Evolutionary conservation across 2,113 vertebrate species (phyloP).

Genomic region (Bufo bufo): DNA sequence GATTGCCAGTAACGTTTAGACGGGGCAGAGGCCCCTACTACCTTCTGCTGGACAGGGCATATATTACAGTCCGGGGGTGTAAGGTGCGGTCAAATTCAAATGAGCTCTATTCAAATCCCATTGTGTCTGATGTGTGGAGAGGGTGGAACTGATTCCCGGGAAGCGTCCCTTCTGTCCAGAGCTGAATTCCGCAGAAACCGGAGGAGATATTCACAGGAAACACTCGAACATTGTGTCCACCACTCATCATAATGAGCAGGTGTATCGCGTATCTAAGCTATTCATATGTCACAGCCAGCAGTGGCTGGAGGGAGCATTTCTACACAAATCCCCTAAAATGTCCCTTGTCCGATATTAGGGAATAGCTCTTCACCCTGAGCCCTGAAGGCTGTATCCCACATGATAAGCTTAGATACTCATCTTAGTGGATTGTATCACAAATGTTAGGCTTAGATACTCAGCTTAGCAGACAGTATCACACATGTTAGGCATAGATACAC

Average conservation of each 20-base stretch:
- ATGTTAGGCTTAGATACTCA: not conserved
- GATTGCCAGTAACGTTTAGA: too few relatives aligned
- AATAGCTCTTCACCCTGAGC: too few relatives aligned
- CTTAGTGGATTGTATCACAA: too few relatives aligned
- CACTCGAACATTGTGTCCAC: too few relatives aligned
- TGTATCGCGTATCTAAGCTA: not conserved
- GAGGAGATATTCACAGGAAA: too few relatives aligned
- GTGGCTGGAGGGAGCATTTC: too few relatives aligned
- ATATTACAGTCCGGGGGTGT: not conserved
- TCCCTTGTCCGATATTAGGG: too few relatives aligned
- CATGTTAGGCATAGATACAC: not conserved
- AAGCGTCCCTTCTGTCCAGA: not conserved
- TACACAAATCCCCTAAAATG: too few relatives aligned
- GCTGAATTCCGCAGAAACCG: not conserved
- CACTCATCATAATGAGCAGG: too few relatives aligned
- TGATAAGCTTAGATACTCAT: too few relatives aligned
- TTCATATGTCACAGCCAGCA: too few relatives aligned
- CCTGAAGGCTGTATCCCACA: too few relatives aligned
- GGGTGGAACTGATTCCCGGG: constrained; percentile 30
- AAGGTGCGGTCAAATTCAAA: constrained; percentile 61
- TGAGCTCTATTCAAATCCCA: constrained; percentile 61
- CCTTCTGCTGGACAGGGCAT: not conserved
- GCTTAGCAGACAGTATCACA: not conserved
- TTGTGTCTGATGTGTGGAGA: constrained; percentile 57
- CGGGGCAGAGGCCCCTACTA: not conserved